Evolutionary conservation across 1,140 invertebrate genomes (phyloP), one percentile per base, ranked within the genome.

Genomic region (Ceratitis capitata): DNA sequence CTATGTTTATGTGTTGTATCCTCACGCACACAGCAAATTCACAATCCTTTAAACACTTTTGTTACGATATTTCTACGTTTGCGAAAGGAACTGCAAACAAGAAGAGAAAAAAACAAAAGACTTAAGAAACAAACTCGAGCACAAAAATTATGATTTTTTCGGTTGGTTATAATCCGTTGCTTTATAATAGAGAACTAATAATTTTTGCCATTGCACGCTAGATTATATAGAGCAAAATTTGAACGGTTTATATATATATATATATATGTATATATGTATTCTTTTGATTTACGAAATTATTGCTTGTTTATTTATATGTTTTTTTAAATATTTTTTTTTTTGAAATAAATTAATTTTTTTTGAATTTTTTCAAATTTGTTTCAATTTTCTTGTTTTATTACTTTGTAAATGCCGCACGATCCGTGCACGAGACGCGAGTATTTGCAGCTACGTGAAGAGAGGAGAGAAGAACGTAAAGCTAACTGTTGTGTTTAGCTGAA

Each of bases 401-500:
- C 69, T 83, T 69, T 83, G 58, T 87, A 69, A 82, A 84, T 78
- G 61, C 85, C 84, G 88, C 89, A 88, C 89, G 88, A 86, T 89
- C 87, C 86, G 87, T 87, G 87, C 88, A 83, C 82, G 85, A 82
- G 83, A 85, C 85, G 85, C 61, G 82, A 56, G 45, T 82, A 53
- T 85, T 47, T 61, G n/a, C 45, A 78, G 69, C 82, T 61, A 83
- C 51, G 35, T 78, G 42, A 45, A 58, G 61, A n/a, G n/a, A n/a
- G 35, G 83, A 84, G 69, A 82, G 47, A 74, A 82, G 64, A 82
- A 83, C 85, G 83, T 61, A 82, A 45, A 51, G 69, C 85, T 87
- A 88, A 88, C 86, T 88, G 85, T 85, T 89, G 88, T 88, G 88
- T 84, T 85, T 87, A 85, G 86, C 87, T 90, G 85, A 87, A 90